Evolutionary conservation across 2,888 invertebrate species (phyloP).

Genomic region (Calameuta pallipes): DNA sequence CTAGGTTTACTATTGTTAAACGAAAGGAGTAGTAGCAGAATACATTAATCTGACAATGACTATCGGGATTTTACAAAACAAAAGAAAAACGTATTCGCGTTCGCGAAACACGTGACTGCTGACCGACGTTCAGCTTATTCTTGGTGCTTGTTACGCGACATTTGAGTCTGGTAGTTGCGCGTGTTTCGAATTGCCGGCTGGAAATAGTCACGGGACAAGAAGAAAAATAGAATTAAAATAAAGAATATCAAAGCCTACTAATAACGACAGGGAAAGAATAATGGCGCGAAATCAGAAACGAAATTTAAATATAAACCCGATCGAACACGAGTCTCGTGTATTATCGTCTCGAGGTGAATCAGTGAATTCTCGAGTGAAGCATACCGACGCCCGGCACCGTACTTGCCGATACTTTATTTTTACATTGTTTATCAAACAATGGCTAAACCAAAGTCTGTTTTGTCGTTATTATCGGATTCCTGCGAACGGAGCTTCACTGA

Average conservation of each 20-base stretch:
- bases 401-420: not conserved
- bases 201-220: not conserved
- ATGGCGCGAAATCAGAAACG: no score
- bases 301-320: not conserved
- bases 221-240: constrained; percentile 18
- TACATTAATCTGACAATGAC: not conserved
- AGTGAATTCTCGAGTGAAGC: not conserved
- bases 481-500: not conserved
- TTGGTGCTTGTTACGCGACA: not conserved
- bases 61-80: not conserved
- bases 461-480: not conserved
- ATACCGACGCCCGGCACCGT: not conserved
- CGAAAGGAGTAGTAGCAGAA: not conserved
- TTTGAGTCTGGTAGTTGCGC: not conserved
- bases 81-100: not conserved
- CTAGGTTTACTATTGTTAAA: not conserved
- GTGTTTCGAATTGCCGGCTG: not conserved
- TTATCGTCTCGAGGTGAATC: not conserved
- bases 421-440: not conserved
- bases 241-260: not conserved
- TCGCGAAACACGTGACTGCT: not conserved
- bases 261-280: not conserved
- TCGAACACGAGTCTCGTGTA: not conserved
- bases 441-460: not conserved
- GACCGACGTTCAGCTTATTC: not conserved